A percentile compares a stretch with the other conserved stretches of the same genome.
Evolutionary conservation across 2,888 invertebrate genomes (phyloP).

Genomic region (Heliconius sara): DNA sequence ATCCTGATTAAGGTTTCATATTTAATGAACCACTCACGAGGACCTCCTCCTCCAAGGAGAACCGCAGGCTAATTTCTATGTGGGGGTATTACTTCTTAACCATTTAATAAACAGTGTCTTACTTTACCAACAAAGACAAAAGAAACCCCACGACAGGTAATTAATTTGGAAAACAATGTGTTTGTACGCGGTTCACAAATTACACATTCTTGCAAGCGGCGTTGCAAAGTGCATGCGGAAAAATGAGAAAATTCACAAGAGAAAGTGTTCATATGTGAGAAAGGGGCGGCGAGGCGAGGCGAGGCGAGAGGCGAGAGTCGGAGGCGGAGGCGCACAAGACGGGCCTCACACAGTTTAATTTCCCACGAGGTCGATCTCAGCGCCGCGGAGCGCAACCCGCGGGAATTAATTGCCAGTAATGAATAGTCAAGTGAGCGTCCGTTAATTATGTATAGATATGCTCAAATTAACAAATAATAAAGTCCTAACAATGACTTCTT

Average conservation of each 20-base stretch:
- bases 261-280: conserved; percentile 80
- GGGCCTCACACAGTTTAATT: conserved; percentile 83
- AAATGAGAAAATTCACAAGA: conserved; percentile 73
- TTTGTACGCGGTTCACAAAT: conserved; percentile 49
- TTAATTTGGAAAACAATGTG: conserved; percentile 50
- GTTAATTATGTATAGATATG: conserved; percentile 76
- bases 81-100: conserved; percentile 55
- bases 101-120: conserved; percentile 59
- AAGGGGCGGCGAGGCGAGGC: conserved; percentile 59
- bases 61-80: conserved; percentile 79
- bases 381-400: conserved; percentile 81
- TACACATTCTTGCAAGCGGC: conserved; percentile 52
- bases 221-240: conserved; percentile 62
- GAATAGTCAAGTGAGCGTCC: conserved; percentile 83
- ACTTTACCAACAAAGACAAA: conserved; percentile 51
- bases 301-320: conserved; percentile 53
- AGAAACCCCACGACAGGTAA: conserved; percentile 47
- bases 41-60: conserved; percentile 57
- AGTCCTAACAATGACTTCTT: conserved; percentile 6
- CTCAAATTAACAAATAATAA: conserved; percentile 52
- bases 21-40: conserved; percentile 79
- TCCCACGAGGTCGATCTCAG: conserved; percentile 84
- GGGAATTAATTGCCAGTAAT: conserved; percentile 84
- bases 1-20: conserved; percentile 80
- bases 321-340: conserved; percentile 75